A percentile compares a stretch with the other conserved stretches of the same genome.
phyloP scores from a whole-genome alignment of 2,888 invertebrate species.

The Shargacucullia verbasci region DNA sequence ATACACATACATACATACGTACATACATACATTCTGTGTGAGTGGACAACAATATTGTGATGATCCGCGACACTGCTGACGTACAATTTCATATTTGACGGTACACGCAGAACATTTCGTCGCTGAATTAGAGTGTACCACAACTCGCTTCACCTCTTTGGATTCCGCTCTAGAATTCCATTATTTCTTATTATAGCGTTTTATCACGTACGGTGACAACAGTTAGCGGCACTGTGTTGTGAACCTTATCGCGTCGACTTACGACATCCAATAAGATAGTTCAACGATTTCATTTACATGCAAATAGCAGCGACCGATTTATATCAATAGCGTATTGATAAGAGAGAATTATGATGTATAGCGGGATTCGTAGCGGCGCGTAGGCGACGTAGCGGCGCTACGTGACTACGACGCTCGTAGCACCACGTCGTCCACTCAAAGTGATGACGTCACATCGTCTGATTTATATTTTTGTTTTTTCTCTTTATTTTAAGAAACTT shows the following conservation, averaged over 20 bases:
- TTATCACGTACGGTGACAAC: conserved; percentile 27
- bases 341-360: conserved; percentile 43
- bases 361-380: conserved; percentile 22
- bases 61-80: neutral
- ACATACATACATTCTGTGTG: no score
- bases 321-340: conserved; percentile 55
- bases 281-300: conserved; percentile 32
- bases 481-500: conserved; percentile 2
- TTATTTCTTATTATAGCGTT: conserved; percentile 32
- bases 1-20: neutral
- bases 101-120: neutral
- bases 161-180: conserved; percentile 20
- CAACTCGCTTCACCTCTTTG: conserved; percentile 14
- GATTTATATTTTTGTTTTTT: conserved; percentile 29
- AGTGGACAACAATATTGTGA: neutral
- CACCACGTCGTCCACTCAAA: conserved; percentile 7
- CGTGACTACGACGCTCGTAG: conserved; percentile 38
- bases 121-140: neutral
- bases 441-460: conserved; percentile 17
- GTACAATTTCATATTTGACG: no score
- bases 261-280: conserved; percentile 7
- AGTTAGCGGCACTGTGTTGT: conserved; percentile 2
- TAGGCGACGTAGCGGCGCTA: conserved; percentile 44
- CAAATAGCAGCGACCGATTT: conserved; percentile 45
- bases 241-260: conserved; percentile 14